A percentile compares a stretch with the other conserved stretches of the same genome.
phyloP scores from a whole-genome alignment of 1,140 invertebrate genomes.

The Ostrea edulis region DNA sequence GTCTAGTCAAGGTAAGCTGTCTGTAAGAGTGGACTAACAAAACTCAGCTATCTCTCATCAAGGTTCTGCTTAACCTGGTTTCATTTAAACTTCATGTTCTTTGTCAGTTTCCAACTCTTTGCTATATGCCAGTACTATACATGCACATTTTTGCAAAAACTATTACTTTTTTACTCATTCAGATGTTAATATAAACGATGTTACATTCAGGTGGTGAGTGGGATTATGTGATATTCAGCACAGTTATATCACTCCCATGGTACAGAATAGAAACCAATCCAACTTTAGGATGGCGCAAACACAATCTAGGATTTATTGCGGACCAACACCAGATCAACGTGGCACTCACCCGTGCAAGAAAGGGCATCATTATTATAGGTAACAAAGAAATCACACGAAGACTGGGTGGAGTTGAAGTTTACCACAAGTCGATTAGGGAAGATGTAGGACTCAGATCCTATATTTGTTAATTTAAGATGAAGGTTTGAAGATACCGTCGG shows the following conservation, averaged over 20 bases:
- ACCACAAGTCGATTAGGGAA: too few species aligned
- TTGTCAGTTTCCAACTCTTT: too few species aligned
- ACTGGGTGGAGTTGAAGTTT: too few species aligned
- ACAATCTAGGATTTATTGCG: slow-evolving; percentile 74
- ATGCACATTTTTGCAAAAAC: background rate
- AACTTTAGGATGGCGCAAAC: slow-evolving; percentile 67
- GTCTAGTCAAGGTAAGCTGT: slow-evolving; percentile 61
- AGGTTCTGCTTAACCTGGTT: too few species aligned
- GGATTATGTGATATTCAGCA: slow-evolving; percentile 73
- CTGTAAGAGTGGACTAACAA: too few species aligned
- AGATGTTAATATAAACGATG: background rate
- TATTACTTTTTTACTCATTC: background rate
- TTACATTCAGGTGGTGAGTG: slow-evolving; percentile 66
- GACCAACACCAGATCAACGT: slow-evolving; percentile 75
- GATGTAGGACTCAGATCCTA: too few species aligned
- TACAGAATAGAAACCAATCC: slow-evolving; percentile 69
- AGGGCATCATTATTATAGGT: slow-evolving; percentile 75
- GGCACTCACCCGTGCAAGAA: slow-evolving; percentile 71
- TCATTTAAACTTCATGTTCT: too few species aligned
- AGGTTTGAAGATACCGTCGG: too few species aligned
- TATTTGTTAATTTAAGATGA: too few species aligned
- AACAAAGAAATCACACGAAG: background rate
- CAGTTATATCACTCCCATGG: slow-evolving; percentile 67
- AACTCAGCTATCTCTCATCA: background rate
- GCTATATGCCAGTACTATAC: too few species aligned